phyloP scores from a whole-genome alignment of 2,797 vertebrate species.

The Pelochelys cantorii region DNA sequence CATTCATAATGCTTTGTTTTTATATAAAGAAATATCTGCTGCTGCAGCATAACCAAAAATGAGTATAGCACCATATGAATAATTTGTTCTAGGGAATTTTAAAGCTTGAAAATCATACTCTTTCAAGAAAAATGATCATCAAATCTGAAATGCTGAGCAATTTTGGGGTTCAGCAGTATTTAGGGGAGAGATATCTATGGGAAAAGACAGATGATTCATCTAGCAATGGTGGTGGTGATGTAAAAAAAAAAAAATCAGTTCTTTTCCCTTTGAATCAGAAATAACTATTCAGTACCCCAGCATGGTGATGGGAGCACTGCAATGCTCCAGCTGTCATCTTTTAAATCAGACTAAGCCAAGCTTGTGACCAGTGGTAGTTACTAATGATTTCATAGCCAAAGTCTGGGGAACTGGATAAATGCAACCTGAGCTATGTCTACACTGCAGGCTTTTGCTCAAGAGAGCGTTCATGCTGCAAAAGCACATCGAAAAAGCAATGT shows the following conservation, averaged over 20 bases:
- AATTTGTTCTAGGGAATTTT: slow-evolving; percentile 61
- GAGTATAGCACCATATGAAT: slow-evolving; percentile 46
- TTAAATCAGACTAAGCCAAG: not conserved
- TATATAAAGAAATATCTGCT: slow-evolving; percentile 69
- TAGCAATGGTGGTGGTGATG: not conserved
- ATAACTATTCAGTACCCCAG: fast-evolving
- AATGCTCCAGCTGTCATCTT: not conserved
- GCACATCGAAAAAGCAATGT: too few species aligned
- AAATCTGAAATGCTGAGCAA: slow-evolving; percentile 23
- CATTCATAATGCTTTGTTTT: slow-evolving; percentile 69
- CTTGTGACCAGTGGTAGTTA: fast-evolving
- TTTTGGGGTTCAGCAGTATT: slow-evolving; percentile 39
- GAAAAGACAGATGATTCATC: slow-evolving; percentile 5
- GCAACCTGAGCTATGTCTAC: not conserved
- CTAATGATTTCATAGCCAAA: not conserved
- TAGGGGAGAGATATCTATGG: not conserved
- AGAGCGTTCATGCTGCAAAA: too few species aligned
- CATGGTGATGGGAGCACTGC: not conserved
- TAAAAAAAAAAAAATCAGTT: not conserved
- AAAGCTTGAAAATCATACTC: slow-evolving; percentile 48
- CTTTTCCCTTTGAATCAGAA: not conserved
- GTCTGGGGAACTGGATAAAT: not conserved
- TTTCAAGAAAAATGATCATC: not conserved
- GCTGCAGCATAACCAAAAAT: slow-evolving; percentile 42
- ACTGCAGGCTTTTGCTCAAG: too few species aligned